Conservation (phyloP, 2,113 vertebrate species). For the Myrmophylax atrothorax region DNA sequence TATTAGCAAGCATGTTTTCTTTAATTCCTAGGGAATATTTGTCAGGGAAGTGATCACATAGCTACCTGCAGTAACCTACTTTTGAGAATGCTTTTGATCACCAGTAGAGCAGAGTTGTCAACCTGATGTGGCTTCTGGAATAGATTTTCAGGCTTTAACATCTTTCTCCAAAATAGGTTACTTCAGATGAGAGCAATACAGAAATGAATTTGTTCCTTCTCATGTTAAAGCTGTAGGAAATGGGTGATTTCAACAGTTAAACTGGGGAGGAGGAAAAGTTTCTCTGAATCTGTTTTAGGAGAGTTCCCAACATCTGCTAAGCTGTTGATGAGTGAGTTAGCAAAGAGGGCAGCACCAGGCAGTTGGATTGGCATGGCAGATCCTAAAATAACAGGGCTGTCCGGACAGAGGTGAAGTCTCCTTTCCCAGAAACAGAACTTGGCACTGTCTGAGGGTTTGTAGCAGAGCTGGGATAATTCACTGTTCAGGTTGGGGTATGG, state of each 20-base stretch:
- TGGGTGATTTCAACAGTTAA: background rate
- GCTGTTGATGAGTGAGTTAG: background rate
- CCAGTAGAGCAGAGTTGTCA: background rate
- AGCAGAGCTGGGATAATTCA: background rate
- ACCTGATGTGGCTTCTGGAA: background rate
- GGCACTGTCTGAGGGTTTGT: background rate
- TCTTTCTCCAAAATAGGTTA: background rate
- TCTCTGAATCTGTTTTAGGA: background rate
- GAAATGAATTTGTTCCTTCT: background rate
- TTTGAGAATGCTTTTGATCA: slow-evolving; percentile 42
- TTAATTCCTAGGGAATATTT: background rate
- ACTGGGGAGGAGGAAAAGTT: background rate
- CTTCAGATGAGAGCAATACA: background rate
- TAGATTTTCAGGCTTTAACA: background rate
- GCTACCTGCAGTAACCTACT: background rate
- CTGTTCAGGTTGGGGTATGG: fast-evolving
- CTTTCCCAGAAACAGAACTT: background rate
- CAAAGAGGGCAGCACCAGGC: background rate
- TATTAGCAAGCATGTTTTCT: background rate
- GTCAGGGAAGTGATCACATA: background rate
- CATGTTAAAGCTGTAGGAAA: background rate
- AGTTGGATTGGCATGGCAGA: background rate
- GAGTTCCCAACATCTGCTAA: background rate
- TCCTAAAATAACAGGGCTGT: background rate
- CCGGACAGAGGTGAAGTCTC: background rate